Evolutionary conservation across 2,888 invertebrate genomes (phyloP), one percentile per base, ranked within the genome.

Genomic region (Protodeltote pygarga): DNA sequence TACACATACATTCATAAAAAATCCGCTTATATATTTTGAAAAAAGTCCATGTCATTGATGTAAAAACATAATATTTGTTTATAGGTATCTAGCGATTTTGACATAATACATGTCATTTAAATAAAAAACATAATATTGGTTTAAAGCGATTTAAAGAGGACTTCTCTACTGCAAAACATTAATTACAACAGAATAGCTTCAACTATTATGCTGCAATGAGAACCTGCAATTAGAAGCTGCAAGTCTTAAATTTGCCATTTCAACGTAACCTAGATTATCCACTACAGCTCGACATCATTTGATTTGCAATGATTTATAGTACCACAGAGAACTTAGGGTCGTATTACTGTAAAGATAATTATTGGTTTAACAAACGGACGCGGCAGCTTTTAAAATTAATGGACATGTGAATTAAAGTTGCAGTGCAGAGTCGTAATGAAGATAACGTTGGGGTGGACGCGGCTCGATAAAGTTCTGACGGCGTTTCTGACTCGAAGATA

Each of bases 381-480:
- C 81, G 80, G 81, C 81, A 74, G 81, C 83, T 83, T 84, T 86
- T 85, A 83, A 85, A 89, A 88, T 88, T 85, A 90, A 89, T 88
- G 89, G 85, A 84, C 76, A 83, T 75, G 81, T 81, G 88, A 89
- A 89, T 88, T 85, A 85, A 87, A 89, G 79, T 83, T 79, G 80
- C 80, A 69, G 75, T 73, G 79, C 77, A 65, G 75, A 85, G 76
- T 79, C 77, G 83, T 88, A 90, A 89, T 89, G 88, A 89, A 90
- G 90, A 89, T 90, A 89, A 87, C 83, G 79, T 57, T 63, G 63
- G 75, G 69, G 77, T 76, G 79, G 89, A 89, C 87, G 82, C 75
- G 38, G 49, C 40, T 62, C 77, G 89, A 90, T 90, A 89, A 88
- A 81, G 71, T 76, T 72, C 76, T 90, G 90, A 89, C 89, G 88